Evolutionary conservation across 2,113 vertebrate species (phyloP), one percentile per base, ranked within the genome.

Genomic region (Barnardius zonarius): DNA sequence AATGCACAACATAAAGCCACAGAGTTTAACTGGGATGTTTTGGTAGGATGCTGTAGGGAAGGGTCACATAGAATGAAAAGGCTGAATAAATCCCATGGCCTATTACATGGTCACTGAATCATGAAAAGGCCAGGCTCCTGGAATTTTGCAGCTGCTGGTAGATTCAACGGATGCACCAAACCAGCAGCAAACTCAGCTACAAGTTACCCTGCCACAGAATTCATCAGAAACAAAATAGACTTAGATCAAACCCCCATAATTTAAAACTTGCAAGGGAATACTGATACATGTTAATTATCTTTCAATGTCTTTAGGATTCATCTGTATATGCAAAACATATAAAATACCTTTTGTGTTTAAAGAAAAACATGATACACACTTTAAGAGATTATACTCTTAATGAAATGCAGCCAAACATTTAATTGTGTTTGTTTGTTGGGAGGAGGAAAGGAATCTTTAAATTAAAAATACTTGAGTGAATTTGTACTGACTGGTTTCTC

Each of bases 91-190:
- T 96, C 90, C 95, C 85, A 95, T 88, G 92, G 93, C 94, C 92
- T 97, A 97, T 97, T 96, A 95, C 95, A 96, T 97, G 96, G 96
- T 96, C 95, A 97, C 87, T 97, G 95, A 97, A 73, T 96, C 96
- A 96, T 90, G 91, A 97, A 97, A 96, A 96, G 94, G 80, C 94
- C 88, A 49, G 61, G 91, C 82, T 93, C 90, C 94, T 90, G 87
- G 92, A 97, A 97, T 98, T 97, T 96, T 94, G 93, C 95, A 95
- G 92, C 92, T 97, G 95, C 93, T 75, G 73, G 86, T 92, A 41
- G 84, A 98, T 93, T 97, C 92, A 96, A 95, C 44, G 6, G 85
- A 92, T 90, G 79, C 78, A 57, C 13, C 92, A 89, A 87, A 91
- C 54, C 93, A 97, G 87, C 80, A 95, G 86, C 67, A 78, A 92